Evolutionary conservation across 1,140 invertebrate genomes (phyloP).

Genomic region (Ganaspis sp.): DNA sequence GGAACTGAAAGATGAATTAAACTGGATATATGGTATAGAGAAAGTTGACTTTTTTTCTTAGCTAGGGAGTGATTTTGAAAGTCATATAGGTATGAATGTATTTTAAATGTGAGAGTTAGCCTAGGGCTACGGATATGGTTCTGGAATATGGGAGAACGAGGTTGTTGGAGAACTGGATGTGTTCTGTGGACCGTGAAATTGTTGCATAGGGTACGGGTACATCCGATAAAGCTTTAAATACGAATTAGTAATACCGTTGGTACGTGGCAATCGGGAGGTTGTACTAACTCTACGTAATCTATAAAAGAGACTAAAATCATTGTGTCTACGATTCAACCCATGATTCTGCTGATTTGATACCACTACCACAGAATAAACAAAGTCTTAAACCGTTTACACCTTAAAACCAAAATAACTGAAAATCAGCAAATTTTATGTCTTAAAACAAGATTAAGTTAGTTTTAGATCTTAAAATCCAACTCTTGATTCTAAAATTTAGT

Average conservation of each 20-base stretch:
- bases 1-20: no score
- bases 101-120: neutral
- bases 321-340: neutral
- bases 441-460: no score
- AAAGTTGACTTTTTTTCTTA: neutral
- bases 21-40: no score
- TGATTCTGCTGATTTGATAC: neutral
- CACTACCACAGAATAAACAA: no score
- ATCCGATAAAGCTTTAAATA: slow-evolving; percentile 74
- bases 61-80: neutral
- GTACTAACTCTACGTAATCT: neutral
- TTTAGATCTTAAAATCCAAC: no score
- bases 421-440: no score
- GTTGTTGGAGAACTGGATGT: slow-evolving; percentile 50
- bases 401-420: no score
- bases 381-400: no score
- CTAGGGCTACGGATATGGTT: slow-evolving; percentile 36
- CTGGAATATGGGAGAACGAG: slow-evolving; percentile 46
- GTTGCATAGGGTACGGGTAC: slow-evolving; percentile 63
- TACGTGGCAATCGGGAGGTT: slow-evolving; percentile 52
- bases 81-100: neutral
- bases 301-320: neutral
- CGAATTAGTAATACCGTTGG: slow-evolving; percentile 66
- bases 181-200: slow-evolving; percentile 72
- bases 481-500: no score